These are phyloP conservation scores for Neodiprion pinetum DNA, from an alignment of 1,140 invertebrate genomes.

Conservation along the genomic window DNA sequence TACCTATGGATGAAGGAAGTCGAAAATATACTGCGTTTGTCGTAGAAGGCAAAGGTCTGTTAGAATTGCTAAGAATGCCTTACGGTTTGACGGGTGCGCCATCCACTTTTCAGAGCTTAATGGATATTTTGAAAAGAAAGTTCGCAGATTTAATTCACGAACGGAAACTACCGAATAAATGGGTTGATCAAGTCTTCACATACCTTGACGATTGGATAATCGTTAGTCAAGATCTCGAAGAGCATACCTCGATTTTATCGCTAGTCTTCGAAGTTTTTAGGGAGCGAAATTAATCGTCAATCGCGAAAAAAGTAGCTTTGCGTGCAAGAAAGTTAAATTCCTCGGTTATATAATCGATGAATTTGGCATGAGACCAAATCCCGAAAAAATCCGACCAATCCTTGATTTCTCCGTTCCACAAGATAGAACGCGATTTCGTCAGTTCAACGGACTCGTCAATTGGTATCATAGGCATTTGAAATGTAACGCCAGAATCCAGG, in stretches of 20 bases:
- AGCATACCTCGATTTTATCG: slow-evolving; percentile 19
- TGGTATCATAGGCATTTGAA: slow-evolving; percentile 4
- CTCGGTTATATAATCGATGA: slow-evolving; percentile 28
- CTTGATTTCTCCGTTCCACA: neutral
- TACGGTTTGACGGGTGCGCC: slow-evolving; percentile 57
- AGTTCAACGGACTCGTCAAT: slow-evolving; percentile 14
- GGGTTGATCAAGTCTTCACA: slow-evolving; percentile 20
- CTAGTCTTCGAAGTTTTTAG: slow-evolving; percentile 14
- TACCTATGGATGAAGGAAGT: slow-evolving; percentile 23
- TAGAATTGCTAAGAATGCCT: slow-evolving; percentile 54
- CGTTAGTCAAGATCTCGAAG: slow-evolving; percentile 24
- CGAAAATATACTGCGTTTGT: slow-evolving; percentile 25
- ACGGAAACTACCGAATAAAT: slow-evolving; percentile 18
- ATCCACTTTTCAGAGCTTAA: slow-evolving; percentile 28
- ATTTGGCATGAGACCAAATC: slow-evolving; percentile 18
- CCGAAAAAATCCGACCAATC: slow-evolving; percentile 4
- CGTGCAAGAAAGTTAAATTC: slow-evolving; percentile 20
- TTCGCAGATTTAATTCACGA: slow-evolving; percentile 14
- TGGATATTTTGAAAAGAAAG: slow-evolving; percentile 24
- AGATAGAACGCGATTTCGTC: slow-evolving; percentile 1
- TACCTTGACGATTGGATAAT: slow-evolving; percentile 23
- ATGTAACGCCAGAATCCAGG: slow-evolving; percentile 8
- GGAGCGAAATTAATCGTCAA: slow-evolving; percentile 12
- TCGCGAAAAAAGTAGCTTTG: slow-evolving; percentile 22
- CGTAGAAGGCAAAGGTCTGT: slow-evolving; percentile 50